Percentiles rank a stretch among this genome's conserved stretches.
These are phyloP conservation scores for Pocillopora damicornis DNA, from an alignment of 64 coral and sea anemone species.

Conservation along the genomic window DNA sequence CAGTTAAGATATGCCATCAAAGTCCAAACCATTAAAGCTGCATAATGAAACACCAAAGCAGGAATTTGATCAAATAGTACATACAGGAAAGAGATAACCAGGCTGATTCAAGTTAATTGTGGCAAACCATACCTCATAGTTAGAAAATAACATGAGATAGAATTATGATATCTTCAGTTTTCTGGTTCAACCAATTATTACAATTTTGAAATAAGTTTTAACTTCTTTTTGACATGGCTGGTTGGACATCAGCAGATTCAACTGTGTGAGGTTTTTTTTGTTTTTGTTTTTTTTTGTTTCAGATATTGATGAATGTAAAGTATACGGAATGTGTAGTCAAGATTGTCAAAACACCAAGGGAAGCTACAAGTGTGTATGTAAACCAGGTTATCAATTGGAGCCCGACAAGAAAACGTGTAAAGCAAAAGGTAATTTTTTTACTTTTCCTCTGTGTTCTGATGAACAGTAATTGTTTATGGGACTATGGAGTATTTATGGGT, in stretches of 20 bases:
- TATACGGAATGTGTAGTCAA: constrained; percentile 73
- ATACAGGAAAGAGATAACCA: too few species aligned
- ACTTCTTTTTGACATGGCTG: too few species aligned
- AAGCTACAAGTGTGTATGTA: constrained; percentile 62
- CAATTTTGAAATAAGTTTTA: too few species aligned
- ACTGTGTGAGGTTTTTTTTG: background rate
- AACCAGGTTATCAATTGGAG: constrained; percentile 61
- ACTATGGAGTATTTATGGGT: background rate
- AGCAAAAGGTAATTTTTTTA: constrained; percentile 10
- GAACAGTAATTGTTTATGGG: background rate
- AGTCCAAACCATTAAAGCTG: too few species aligned
- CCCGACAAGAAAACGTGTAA: constrained; percentile 55
- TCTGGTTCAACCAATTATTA: background rate
- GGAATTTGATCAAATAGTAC: too few species aligned
- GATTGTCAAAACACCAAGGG: constrained; percentile 63
- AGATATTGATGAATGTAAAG: constrained; percentile 76
- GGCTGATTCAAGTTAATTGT: too few species aligned
- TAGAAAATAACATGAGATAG: background rate
- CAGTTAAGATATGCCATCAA: too few species aligned
- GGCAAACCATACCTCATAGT: too few species aligned
- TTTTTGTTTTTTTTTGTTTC: background rate
- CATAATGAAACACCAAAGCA: too few species aligned
- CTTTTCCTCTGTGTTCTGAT: background rate
- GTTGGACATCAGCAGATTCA: too few species aligned
- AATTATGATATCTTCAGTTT: background rate